Percentiles rank a stretch among this genome's conserved stretches.
Evolutionary conservation across 2,888 invertebrate genomes (phyloP).

Genomic region (Loripinus fragilis): DNA sequence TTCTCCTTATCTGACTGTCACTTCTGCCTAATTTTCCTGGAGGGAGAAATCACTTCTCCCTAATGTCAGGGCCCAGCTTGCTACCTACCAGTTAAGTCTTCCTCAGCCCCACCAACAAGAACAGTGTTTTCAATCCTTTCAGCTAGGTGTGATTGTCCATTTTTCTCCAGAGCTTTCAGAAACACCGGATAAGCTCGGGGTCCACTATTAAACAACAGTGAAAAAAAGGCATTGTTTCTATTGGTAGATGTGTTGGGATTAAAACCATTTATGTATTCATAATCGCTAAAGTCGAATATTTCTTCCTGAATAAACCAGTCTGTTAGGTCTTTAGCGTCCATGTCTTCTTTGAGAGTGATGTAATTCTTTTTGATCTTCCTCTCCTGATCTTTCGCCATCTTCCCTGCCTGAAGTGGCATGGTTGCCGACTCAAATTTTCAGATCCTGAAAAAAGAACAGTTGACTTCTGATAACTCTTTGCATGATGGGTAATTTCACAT

Average conservation of each 20-base stretch:
- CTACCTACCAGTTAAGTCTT: not conserved
- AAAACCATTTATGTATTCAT: constrained; percentile 44
- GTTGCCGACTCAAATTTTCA: too few relatives aligned
- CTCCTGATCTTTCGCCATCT: constrained; percentile 42
- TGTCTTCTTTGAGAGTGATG: constrained; percentile 38
- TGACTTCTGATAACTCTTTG: too few relatives aligned
- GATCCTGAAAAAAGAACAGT: too few relatives aligned
- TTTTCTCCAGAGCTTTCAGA: constrained; percentile 38
- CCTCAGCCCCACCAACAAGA: not conserved
- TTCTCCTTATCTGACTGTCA: too few relatives aligned
- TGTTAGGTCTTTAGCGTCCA: constrained; percentile 53
- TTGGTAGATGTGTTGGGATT: constrained; percentile 54
- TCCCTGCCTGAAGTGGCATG: constrained; percentile 51
- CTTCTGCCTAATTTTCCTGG: too few relatives aligned
- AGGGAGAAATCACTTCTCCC: too few relatives aligned
- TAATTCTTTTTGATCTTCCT: constrained; percentile 47
- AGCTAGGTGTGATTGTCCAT: constrained; percentile 33
- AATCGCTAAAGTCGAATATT: constrained; percentile 52
- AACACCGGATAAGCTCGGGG: constrained; percentile 49
- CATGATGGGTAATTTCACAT: too few relatives aligned
- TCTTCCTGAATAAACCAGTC: constrained; percentile 50
- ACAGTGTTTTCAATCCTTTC: constrained; percentile 43
- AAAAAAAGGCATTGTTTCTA: constrained; percentile 50
- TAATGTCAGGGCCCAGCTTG: too few relatives aligned
- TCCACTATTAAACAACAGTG: constrained; percentile 39